phyloP scores from a whole-genome alignment of 2,113 vertebrate species.

The Spheniscus mendiculus region DNA sequence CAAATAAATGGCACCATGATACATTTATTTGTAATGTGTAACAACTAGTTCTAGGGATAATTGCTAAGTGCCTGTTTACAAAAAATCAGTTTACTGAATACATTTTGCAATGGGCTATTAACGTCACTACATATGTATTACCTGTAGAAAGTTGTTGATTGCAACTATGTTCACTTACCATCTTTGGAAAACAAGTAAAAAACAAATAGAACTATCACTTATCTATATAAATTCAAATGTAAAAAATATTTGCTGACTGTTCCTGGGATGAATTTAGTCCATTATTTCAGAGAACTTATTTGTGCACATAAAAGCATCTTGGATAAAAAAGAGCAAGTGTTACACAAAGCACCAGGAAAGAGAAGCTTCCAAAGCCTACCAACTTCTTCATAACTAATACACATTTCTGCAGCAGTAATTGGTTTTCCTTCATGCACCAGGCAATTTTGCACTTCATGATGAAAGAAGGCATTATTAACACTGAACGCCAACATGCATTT shows the following conservation, averaged over 20 bases:
- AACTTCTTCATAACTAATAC: background rate
- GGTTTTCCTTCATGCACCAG: background rate
- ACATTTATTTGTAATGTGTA: background rate
- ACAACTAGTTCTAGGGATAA: background rate
- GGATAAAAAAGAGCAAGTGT: background rate
- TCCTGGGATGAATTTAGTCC: background rate
- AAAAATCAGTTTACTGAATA: background rate
- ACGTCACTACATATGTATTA: background rate
- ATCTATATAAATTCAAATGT: background rate
- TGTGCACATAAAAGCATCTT: background rate
- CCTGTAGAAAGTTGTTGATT: background rate
- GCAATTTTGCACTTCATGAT: background rate
- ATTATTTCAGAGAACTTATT: background rate
- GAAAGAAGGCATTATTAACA: background rate
- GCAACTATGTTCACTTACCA: background rate
- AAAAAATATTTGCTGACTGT: background rate
- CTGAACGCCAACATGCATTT: background rate
- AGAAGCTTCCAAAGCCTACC: background rate
- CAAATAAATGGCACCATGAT: background rate
- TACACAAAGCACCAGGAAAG: background rate
- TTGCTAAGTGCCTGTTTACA: background rate
- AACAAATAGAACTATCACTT: background rate
- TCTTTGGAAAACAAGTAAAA: background rate
- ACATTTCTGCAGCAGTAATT: background rate
- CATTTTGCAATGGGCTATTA: background rate